These are phyloP conservation scores for Drosophila micromelanica DNA, from an alignment of 1,140 invertebrate genomes.

Conservation along the genomic window DNA sequence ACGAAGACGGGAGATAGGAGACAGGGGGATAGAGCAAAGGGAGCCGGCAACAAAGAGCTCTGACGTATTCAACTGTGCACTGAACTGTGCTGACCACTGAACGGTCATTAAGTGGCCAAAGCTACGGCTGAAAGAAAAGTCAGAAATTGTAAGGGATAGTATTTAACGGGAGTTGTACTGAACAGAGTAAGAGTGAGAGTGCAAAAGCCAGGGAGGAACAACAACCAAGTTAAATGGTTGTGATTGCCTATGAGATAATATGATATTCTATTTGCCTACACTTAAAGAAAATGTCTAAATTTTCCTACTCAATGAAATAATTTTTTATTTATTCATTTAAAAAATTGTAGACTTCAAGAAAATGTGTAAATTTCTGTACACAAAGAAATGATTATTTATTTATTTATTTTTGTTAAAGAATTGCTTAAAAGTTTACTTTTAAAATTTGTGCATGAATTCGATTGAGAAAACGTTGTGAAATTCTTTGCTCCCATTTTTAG, in stretches of 20 bases:
- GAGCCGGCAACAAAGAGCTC: background rate
- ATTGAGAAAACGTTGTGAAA: too few species aligned
- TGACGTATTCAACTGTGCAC: slow-evolving; percentile 18
- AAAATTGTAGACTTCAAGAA: too few species aligned
- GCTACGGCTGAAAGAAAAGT: slow-evolving; percentile 31
- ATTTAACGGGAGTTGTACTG: background rate
- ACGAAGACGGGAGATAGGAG: background rate
- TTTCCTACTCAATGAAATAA: too few species aligned
- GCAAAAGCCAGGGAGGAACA: background rate
- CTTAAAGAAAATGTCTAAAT: too few species aligned
- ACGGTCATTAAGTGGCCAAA: slow-evolving; percentile 78
- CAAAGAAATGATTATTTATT: too few species aligned
- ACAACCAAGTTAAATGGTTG: slow-evolving; percentile 1
- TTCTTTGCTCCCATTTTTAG: too few species aligned
- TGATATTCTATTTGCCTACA: too few species aligned
- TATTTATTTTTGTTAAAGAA: too few species aligned
- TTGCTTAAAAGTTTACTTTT: too few species aligned
- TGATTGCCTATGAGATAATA: slow-evolving; percentile 4
- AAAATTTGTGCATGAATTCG: too few species aligned
- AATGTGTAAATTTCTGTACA: too few species aligned
- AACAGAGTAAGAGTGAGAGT: background rate
- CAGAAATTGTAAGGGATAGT: slow-evolving; percentile 2
- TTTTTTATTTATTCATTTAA: too few species aligned
- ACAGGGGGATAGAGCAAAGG: background rate
- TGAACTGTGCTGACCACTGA: slow-evolving; percentile 62